Evolutionary conservation across 2,888 invertebrate genomes (phyloP).

Genomic region (Dryadula phaetusa): DNA sequence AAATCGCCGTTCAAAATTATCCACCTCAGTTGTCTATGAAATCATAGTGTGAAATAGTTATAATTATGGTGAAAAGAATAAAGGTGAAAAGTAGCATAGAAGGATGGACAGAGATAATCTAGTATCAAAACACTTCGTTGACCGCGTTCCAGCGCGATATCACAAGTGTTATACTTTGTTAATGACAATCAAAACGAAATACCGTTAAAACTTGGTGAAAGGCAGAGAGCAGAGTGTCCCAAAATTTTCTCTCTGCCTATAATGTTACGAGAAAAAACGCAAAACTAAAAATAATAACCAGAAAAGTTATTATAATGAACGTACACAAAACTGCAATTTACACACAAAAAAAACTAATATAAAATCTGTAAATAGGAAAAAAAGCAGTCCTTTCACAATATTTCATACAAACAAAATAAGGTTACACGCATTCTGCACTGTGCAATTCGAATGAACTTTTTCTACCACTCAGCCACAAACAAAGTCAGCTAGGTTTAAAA

Average conservation of each 20-base stretch:
- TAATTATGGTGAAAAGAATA: not conserved
- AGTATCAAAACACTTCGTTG: too few species aligned
- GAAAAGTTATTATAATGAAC: too few species aligned
- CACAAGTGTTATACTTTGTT: too few species aligned
- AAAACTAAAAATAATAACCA: too few species aligned
- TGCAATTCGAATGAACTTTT: conserved; percentile 20
- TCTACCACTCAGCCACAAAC: conserved; percentile 18
- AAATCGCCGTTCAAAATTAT: conserved; percentile 75
- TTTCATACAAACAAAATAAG: conserved; percentile 13
- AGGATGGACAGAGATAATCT: too few species aligned
- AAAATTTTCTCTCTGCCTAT: too few species aligned
- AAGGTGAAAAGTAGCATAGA: not conserved
- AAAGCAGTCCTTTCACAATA: not conserved
- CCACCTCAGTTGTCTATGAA: conserved; percentile 72
- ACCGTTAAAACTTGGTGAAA: too few species aligned
- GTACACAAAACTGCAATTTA: not conserved
- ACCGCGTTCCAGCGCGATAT: too few species aligned
- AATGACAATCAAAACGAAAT: too few species aligned
- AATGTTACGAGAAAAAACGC: too few species aligned
- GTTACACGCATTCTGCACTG: conserved; percentile 15
- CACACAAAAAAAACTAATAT: not conserved
- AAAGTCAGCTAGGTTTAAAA: conserved; percentile 9
- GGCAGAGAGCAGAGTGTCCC: too few species aligned
- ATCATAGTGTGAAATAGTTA: conserved; percentile 64
- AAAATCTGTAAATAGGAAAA: not conserved